Base-by-base conservation (phyloP, 2,113 vertebrate genomes). In the Nicator chloris region DNA sequence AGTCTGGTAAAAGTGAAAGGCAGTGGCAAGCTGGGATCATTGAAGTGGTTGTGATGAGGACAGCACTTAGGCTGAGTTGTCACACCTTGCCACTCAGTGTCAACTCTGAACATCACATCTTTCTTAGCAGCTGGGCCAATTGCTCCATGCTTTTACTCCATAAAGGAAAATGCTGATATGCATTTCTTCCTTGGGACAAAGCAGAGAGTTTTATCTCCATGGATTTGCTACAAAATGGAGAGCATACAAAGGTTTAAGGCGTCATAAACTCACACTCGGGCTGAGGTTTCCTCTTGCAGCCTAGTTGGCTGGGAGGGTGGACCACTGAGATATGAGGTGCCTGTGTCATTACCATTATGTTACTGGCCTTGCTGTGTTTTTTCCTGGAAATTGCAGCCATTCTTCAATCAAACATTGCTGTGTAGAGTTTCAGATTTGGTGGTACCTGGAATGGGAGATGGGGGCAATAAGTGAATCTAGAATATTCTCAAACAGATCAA, bases 61-160 rank as follows among this genome's bases (percentile, higher is more conserved):
- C 40, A 68, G 33, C 35, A 20, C 18, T 70, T 78, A 9, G 18
- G 21, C 40, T 64, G 56, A 51, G 31, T 31, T 77, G n/a, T 81
- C 45, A 23, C 20, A 61, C 12, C 4, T 14, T 75, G 49, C 44
- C 7, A 10, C 54, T 83, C 54, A 8, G 11, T 35, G 33, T 75
- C 31, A 39, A 1, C 28, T 78, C 60, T 3, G 2, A 49, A 18
- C 31, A 26, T 37, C 28, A 4, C 27, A 70, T 78, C 60, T 54
- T 59, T 71, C 10, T 60, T 88, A 64, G 37, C 2, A 9, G 30
- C 45, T 88, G 37, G 27, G 28, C 19, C 19, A 39, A 5, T 60
- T 49, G 40, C 13, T 77, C 24, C 0, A 0, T 56, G 22, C 11
- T 66, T 28, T 79, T 80, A 49, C 18, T 82, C 17, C 4, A 2